Percentiles rank a stretch among this genome's conserved stretches.
Conservation (phyloP, 1,140 invertebrate species). For the Dendroctonus valens region DNA sequence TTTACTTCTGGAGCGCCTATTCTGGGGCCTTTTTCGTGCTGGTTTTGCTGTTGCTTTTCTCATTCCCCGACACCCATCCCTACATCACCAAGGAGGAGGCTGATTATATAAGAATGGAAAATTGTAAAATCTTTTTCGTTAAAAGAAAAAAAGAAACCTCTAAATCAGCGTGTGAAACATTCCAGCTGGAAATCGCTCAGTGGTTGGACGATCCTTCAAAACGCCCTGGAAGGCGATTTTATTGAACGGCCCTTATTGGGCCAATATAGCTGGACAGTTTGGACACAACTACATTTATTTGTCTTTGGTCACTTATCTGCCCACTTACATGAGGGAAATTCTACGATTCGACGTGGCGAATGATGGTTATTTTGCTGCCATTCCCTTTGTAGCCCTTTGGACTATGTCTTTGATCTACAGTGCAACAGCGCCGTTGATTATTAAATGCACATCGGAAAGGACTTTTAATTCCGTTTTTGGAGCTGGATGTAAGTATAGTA, state of each 20-base stretch:
- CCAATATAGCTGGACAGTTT: conserved; percentile 25
- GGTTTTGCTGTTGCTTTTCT: conserved; percentile 25
- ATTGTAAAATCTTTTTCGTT: conserved; percentile 5
- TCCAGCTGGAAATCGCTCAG: conserved; percentile 1
- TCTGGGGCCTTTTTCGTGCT: conserved; percentile 18
- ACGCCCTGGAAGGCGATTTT: conserved; percentile 26
- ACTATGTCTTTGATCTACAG: conserved; percentile 13
- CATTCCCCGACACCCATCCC: conserved; percentile 31
- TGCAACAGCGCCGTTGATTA: conserved; percentile 9
- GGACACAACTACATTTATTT: conserved; percentile 35
- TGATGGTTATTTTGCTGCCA: conserved; percentile 17
- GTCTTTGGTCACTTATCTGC: conserved; percentile 33
- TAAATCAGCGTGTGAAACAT: not conserved
- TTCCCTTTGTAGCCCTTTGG: conserved; percentile 36
- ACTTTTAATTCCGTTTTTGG: conserved; percentile 27
- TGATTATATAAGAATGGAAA: conserved; percentile 11
- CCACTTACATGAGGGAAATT: conserved; percentile 37
- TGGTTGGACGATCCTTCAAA: conserved; percentile 10
- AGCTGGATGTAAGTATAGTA: conserved; percentile 16
- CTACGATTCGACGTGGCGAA: conserved; percentile 27
- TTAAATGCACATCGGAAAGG: conserved; percentile 9
- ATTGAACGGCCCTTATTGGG: conserved; percentile 27
- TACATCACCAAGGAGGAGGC: conserved; percentile 28
- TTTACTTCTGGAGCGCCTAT: conserved; percentile 33
- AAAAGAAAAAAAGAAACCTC: not conserved